phyloP scores from a whole-genome alignment of 1,140 invertebrate genomes.

The Hermatobates lingyangjiaoensis region DNA sequence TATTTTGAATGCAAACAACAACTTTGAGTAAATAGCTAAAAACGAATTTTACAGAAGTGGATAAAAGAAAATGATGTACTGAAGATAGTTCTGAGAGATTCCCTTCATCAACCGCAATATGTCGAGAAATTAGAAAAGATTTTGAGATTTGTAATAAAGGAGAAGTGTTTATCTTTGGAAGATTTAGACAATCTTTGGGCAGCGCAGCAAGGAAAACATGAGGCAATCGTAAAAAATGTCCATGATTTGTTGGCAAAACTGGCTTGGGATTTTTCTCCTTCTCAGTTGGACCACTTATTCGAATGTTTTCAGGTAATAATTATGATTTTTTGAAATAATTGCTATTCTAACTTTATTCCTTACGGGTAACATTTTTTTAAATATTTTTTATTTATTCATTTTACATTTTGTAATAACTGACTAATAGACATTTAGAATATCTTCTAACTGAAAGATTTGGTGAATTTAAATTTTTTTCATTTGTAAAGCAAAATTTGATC shows the following conservation, averaged over 20 bases:
- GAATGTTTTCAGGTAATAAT: constrained; percentile 78
- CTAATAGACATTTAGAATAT: too few species aligned
- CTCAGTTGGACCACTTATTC: constrained; percentile 92
- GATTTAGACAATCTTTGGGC: constrained; percentile 92
- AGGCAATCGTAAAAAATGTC: constrained; percentile 91
- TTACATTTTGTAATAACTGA: too few species aligned
- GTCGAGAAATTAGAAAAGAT: constrained; percentile 97
- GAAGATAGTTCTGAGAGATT: constrained; percentile 86
- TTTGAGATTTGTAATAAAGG: constrained; percentile 88
- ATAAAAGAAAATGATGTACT: constrained; percentile 90
- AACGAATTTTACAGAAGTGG: constrained; percentile 56
- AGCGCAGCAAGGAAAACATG: constrained; percentile 86
- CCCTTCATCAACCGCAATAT: constrained; percentile 91
- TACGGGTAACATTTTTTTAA: too few species aligned
- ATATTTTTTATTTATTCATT: too few species aligned
- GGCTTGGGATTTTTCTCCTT: constrained; percentile 94
- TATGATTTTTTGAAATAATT: neutral
- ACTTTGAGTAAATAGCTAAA: neutral
- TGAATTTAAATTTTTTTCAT: too few species aligned
- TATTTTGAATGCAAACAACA: too few species aligned
- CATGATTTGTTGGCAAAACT: constrained; percentile 91
- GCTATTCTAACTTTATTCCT: neutral
- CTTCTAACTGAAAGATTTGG: too few species aligned
- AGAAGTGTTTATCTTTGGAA: constrained; percentile 70
- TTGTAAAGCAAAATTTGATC: neutral